Evolutionary conservation across 2,888 invertebrate genomes (phyloP), one percentile per base, ranked within the genome.

Genomic region (Coenonympha glycerion): DNA sequence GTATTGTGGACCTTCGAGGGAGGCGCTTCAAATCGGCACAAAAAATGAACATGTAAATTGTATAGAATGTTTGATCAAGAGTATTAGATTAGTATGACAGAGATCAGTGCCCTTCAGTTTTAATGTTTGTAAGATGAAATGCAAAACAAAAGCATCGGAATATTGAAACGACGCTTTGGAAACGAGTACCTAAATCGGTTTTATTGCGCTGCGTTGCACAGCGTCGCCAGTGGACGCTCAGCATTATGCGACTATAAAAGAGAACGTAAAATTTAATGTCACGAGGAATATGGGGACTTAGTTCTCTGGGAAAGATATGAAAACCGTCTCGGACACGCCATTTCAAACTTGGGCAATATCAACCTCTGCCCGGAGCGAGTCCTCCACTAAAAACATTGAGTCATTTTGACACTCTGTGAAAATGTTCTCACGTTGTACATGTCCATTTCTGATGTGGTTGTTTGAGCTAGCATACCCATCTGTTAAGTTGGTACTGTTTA

Each of bases 211-310:
- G 36, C 24, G 26, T 36, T 46, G 26, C 46, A 46, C 46, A 37
- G n/a, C n/a, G n/a, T 37, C 3, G 36, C 19, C 46, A 28, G 46
- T 46, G 46, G 46, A 46, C 46, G 24, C 26, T 46, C 36, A 37
- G 46, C 46, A 46, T 46, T 46, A 28, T 46, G 8, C 22, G 36
- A 28, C 52, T 39, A 54, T 51, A 47, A 51, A 54, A 47, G 33
- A 33, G 26, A 47, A 47, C 47, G 37, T 54, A 47, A 54, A 54
- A 51, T 47, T 54, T 51, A 19, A 54, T 47, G 44, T 50, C 50
- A 47, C 39, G 37, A 44, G 24, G 39, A 47, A 54, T 44, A 53
- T 39, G 47, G 44, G 31, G 44, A 49, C 30, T 42, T 26, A 36
- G 42, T 34, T 39, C 39, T 13, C 39, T 37, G 31, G 36, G 45